Percentiles rank a stretch among this genome's conserved stretches.
phyloP scores from a whole-genome alignment of 2,797 vertebrate genomes.

The Sciurus carolinensis region DNA sequence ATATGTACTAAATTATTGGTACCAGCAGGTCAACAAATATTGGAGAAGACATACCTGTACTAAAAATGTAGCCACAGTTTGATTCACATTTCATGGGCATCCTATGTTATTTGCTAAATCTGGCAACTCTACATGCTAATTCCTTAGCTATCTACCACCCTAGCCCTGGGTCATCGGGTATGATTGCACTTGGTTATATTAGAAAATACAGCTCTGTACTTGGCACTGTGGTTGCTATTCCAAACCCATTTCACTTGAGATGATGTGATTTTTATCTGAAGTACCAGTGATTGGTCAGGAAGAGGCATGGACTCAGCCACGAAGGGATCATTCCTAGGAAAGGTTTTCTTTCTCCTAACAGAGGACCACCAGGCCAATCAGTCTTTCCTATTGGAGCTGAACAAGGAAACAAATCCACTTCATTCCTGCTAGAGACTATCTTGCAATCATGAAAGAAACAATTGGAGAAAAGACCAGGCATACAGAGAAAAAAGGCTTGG shows the following conservation, averaged over 20 bases:
- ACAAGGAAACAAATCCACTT: neutral
- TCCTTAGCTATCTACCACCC: neutral
- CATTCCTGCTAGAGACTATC: neutral
- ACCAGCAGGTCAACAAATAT: neutral
- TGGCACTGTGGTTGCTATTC: neutral
- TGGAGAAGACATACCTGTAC: neutral
- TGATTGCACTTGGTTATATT: neutral
- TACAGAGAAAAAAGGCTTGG: neutral
- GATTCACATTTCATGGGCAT: conserved; percentile 36
- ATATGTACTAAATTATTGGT: neutral
- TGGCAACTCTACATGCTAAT: conserved; percentile 7
- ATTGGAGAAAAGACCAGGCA: neutral
- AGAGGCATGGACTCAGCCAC: neutral
- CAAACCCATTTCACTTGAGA: conserved; percentile 46
- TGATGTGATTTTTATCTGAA: conserved; percentile 41
- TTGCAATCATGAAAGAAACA: neutral
- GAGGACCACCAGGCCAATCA: neutral
- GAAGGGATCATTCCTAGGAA: neutral
- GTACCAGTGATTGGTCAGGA: neutral
- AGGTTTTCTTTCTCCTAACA: conserved; percentile 20
- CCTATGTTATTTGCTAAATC: conserved; percentile 33
- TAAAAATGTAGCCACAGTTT: neutral
- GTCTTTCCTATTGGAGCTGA: neutral
- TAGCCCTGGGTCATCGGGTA: neutral
- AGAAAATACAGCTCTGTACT: conserved; percentile 24